Evolutionary conservation across 2,113 vertebrate species (phyloP).

Genomic region (Nymphicus hollandicus): DNA sequence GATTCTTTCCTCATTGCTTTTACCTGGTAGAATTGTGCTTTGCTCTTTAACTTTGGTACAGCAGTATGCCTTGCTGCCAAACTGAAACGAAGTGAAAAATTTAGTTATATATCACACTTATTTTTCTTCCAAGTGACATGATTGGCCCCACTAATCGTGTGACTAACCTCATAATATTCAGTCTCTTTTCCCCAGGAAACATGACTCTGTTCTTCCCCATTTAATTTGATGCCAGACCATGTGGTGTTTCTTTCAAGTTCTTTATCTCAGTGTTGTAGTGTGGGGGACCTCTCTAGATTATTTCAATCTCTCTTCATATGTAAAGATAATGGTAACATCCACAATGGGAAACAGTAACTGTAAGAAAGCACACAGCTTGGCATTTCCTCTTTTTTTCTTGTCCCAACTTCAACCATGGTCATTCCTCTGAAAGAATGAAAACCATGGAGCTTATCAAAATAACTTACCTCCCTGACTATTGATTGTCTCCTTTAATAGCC

Average conservation of each 20-base stretch:
- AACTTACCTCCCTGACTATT: conserved; percentile 64
- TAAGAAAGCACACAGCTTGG: conserved; percentile 58
- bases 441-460: conserved; percentile 59
- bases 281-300: conserved; percentile 54
- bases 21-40: neutral
- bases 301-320: conserved; percentile 64
- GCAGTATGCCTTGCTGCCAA: neutral
- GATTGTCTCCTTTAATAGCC: conserved; percentile 58
- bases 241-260: conserved; percentile 53
- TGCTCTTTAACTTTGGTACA: neutral
- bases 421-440: conserved; percentile 43
- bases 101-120: conserved; percentile 22
- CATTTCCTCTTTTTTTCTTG: conserved; percentile 20
- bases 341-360: conserved; percentile 45
- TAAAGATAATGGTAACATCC: conserved; percentile 62
- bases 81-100: neutral
- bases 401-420: conserved; percentile 29
- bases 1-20: neutral
- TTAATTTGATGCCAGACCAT: conserved; percentile 57
- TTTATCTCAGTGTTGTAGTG: conserved; percentile 45
- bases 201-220: conserved; percentile 47
- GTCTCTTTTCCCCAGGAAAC: conserved; percentile 49
- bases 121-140: conserved; percentile 51
- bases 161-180: conserved; percentile 64
- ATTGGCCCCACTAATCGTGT: conserved; percentile 52